These are phyloP conservation scores for Schmidtea mediterranea DNA, from an alignment of 1,140 invertebrate species.

Conservation along the genomic window DNA sequence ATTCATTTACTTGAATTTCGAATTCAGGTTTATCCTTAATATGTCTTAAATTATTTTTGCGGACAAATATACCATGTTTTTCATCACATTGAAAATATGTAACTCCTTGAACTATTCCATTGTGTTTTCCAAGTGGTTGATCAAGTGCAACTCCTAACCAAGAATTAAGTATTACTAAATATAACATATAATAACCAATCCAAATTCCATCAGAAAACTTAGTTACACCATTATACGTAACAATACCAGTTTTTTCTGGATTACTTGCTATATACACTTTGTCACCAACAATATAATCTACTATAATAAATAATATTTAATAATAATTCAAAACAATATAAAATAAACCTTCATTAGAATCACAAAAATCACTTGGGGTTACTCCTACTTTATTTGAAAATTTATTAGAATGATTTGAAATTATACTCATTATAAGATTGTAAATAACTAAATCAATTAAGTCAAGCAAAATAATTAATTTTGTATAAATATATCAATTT, in stretches of 20 bases:
- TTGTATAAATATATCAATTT: too few relatives aligned
- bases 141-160: conserved; percentile 26
- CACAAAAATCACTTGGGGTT: too few relatives aligned
- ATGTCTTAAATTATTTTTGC: conserved; percentile 18
- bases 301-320: conserved; percentile 6
- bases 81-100: conserved; percentile 58
- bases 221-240: conserved; percentile 89
- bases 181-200: conserved; percentile 13
- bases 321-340: too few relatives aligned
- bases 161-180: conserved; percentile 5
- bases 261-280: conserved; percentile 36
- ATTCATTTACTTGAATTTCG: too few relatives aligned
- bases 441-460: too few relatives aligned
- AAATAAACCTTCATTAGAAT: too few relatives aligned
- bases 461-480: too few relatives aligned
- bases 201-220: conserved; percentile 26
- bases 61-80: conserved; percentile 65
- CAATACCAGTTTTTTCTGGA: conserved; percentile 59
- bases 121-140: conserved; percentile 23
- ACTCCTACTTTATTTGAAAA: too few relatives aligned
- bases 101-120: conserved; percentile 23
- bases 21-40: too few relatives aligned
- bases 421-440: too few relatives aligned
- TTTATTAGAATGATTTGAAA: too few relatives aligned
- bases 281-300: conserved; percentile 75